Conservation (phyloP, 2,113 vertebrate genomes). For the Uria lomvia region DNA sequence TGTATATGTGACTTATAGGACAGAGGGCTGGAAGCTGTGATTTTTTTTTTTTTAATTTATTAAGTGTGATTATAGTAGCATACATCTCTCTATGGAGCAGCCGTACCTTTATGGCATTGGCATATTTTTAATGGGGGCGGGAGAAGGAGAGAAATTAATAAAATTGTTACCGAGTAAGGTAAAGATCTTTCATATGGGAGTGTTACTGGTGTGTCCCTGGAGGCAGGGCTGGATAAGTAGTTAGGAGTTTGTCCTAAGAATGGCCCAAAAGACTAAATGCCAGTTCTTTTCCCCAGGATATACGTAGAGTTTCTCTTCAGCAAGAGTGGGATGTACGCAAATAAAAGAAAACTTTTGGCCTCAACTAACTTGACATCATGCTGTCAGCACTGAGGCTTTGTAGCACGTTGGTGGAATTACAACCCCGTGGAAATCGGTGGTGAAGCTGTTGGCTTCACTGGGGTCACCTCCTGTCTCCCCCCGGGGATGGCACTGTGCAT, state of each 20-base stretch:
- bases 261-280: background rate
- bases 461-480: background rate
- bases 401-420: background rate
- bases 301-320: background rate
- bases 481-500: background rate
- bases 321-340: background rate
- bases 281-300: background rate
- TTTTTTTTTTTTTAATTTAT: background rate
- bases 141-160: background rate
- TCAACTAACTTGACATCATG: rapidly evolving
- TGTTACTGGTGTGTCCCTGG: background rate
- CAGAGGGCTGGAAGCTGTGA: background rate
- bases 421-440: rapidly evolving
- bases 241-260: background rate
- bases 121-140: background rate
- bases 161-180: background rate
- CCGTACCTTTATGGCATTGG: background rate
- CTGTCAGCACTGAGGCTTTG: background rate
- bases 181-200: background rate
- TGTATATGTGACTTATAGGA: rapidly evolving
- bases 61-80: background rate
- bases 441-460: background rate
- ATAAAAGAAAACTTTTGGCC: background rate
- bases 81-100: background rate
- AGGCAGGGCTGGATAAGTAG: background rate